These are phyloP conservation scores for Hycleus phaleratus DNA, from an alignment of 1,140 invertebrate species.

Conservation along the genomic window DNA sequence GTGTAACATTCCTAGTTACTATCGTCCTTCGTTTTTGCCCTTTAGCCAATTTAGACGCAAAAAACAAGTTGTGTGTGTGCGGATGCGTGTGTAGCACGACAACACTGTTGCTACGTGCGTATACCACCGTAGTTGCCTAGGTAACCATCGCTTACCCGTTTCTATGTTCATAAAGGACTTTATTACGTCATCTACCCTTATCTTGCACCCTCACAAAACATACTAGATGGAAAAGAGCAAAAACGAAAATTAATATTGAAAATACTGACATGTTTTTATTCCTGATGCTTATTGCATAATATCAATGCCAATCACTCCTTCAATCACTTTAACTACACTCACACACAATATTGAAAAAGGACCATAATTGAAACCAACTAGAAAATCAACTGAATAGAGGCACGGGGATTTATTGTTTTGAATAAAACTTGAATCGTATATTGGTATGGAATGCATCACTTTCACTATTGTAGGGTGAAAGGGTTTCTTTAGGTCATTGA, in stretches of 20 bases:
- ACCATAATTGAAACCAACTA: background rate
- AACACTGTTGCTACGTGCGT: conserved; percentile 14
- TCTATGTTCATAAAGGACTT: background rate
- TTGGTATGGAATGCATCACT: background rate
- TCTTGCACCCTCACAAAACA: background rate
- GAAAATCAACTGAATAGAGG: background rate
- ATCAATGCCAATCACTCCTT: background rate
- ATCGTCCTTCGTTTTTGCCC: no score
- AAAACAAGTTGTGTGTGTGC: no score
- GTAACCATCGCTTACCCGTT: conserved; percentile 5
- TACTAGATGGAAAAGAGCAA: no score
- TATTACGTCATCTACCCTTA: conserved; percentile 3
- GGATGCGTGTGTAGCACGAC: no score
- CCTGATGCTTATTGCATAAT: no score
- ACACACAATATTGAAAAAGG: background rate
- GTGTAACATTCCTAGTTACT: no score
- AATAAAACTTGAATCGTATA: background rate
- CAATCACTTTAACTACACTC: background rate
- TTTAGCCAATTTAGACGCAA: no score
- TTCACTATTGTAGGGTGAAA: background rate
- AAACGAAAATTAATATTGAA: no score
- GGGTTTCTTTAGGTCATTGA: background rate
- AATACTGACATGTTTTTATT: no score
- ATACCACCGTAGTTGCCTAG: conserved; percentile 10
- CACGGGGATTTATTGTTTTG: background rate